Evolutionary conservation across 2,888 invertebrate species (phyloP), one percentile per base, ranked within the genome.

Genomic region (Panzeria rudis): DNA sequence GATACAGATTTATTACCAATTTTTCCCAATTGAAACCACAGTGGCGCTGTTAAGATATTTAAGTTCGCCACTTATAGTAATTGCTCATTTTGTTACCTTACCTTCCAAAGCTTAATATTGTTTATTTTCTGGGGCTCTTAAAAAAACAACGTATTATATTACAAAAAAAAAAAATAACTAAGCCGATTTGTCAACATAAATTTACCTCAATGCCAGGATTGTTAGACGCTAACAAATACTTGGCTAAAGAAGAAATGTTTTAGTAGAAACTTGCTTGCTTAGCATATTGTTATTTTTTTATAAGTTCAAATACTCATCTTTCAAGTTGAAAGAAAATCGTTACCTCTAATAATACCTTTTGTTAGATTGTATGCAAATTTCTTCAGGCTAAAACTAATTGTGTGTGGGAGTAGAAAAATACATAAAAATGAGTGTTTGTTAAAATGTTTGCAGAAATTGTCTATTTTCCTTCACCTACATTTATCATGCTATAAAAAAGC

Each of bases 361-460:
- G 64, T 66, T 64, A 25, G 47, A 64, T 47, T 56, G 69, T 64
- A 76, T 80, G 80, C 69, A 84, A 79, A 80, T 84, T 68, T 71
- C 84, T 66, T 64, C 4, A 62, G 79, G 80, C 59, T 41, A 84
- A 69, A 76, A 84, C 73, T 79, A 84, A 80, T 80, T 76, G 75
- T 76, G 41, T 59, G n/a, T 50, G 59, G 29, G 7, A 80, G 13
- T 23, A 59, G 20, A 59, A 56, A 76, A 32, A 3, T 20, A 38
- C n/a, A 71, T 59, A 13, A 15, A 29, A 13, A 13, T 54, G 25
- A 7, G 20, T 54, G 25, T 25, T 6, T 13, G 20, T 25, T 15
- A 29, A 54, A 29, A 6, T 54, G 54, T 29, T 44, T 15, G 29
- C 13, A 64, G 2, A 75, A 64, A 75, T 29, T 32, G 15, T 25